Conservation (phyloP, 2,888 invertebrate genomes). For the Diloba caeruleocephala region DNA sequence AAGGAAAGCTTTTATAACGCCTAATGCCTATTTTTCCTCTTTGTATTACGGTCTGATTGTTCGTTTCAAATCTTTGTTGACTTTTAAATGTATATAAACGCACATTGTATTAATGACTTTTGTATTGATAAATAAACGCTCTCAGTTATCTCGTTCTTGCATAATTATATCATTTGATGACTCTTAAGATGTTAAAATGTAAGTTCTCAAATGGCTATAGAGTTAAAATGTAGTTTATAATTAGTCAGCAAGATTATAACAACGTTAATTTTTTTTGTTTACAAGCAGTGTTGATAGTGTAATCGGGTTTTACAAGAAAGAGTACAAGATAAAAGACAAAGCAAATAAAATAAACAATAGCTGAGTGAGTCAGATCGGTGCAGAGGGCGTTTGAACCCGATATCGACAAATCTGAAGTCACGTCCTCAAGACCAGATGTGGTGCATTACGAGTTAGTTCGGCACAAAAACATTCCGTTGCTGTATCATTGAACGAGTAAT, state of each 20-base stretch:
- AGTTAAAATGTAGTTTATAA: no score
- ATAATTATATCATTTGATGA: no score
- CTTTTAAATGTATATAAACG: background rate
- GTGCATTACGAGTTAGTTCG: background rate
- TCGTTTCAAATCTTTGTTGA: background rate
- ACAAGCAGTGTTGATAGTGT: no score
- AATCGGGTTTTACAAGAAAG: background rate
- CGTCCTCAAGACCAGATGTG: slow-evolving; percentile 10
- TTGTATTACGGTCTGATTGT: slow-evolving; percentile 3
- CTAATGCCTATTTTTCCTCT: background rate
- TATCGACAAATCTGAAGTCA: slow-evolving; percentile 8
- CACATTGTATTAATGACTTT: no score
- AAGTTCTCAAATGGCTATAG: no score
- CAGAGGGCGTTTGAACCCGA: slow-evolving; percentile 3
- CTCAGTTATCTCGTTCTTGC: no score
- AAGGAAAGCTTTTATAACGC: slow-evolving; percentile 6
- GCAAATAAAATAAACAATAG: slow-evolving; percentile 1
- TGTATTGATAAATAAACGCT: no score
- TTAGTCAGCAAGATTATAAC: no score
- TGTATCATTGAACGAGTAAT: slow-evolving; percentile 4
- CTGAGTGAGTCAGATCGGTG: background rate
- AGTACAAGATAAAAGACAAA: slow-evolving; percentile 1
- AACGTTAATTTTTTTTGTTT: no score
- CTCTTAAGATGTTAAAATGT: no score
- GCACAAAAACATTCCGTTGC: background rate